phyloP scores from a whole-genome alignment of 2,797 vertebrate genomes.

The Pachyuromys duprasi region DNA sequence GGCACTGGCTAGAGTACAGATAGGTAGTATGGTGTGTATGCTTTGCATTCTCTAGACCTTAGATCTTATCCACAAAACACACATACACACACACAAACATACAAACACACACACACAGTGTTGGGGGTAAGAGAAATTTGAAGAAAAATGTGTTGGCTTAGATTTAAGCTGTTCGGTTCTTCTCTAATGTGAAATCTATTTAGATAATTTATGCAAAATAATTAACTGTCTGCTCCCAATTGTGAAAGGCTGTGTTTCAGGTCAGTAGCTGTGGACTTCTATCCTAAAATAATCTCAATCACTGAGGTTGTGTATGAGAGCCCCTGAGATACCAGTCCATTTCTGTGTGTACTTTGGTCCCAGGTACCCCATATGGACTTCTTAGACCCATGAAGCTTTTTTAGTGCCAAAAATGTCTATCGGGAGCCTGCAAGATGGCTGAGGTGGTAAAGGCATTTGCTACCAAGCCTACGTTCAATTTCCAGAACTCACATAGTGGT shows the following conservation, averaged over 20 bases:
- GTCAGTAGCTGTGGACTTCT: not conserved
- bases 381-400: not conserved
- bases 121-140: not conserved
- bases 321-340: not conserved
- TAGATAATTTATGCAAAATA: not conserved
- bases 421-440: not conserved
- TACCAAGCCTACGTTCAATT: not conserved
- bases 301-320: not conserved
- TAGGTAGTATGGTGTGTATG: not conserved
- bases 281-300: not conserved
- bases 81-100: no score
- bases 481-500: not conserved
- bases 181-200: not conserved
- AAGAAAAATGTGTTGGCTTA: not conserved
- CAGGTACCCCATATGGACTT: not conserved
- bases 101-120: not conserved
- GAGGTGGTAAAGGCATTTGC: not conserved
- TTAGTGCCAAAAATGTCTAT: not conserved
- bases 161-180: not conserved
- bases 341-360: accelerated
- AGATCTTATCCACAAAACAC: not conserved
- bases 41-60: not conserved
- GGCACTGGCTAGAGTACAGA: not conserved
- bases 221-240: not conserved
- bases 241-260: not conserved